These are phyloP conservation scores for Drosophila athabasca DNA, from an alignment of 1,140 invertebrate genomes.

Conservation along the genomic window DNA sequence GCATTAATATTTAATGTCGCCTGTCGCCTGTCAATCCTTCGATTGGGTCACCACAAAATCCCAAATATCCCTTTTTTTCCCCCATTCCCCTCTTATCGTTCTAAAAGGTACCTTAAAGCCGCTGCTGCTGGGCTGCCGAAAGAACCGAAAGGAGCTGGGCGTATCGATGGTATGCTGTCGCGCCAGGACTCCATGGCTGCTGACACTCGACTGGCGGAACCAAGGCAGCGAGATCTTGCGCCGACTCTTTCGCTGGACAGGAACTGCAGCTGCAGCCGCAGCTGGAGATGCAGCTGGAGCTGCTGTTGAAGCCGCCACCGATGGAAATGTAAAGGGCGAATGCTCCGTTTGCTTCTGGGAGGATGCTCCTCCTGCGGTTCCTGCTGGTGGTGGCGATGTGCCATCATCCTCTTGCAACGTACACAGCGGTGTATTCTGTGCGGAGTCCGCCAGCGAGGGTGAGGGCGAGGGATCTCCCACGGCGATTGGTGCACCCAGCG, in stretches of 20 bases:
- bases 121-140: slow-evolving; percentile 77
- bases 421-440: slow-evolving; percentile 71
- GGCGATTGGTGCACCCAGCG: slow-evolving; percentile 63
- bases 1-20: slow-evolving; percentile 58
- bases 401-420: slow-evolving; percentile 66
- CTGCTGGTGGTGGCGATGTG: slow-evolving; percentile 60
- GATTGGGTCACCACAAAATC: not conserved
- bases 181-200: slow-evolving; percentile 88
- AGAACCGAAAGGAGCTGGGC: slow-evolving; percentile 89
- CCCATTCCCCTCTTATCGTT: too few species aligned
- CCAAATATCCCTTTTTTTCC: too few species aligned
- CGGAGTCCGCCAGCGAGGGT: slow-evolving; percentile 67
- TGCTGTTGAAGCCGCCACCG: slow-evolving; percentile 48
- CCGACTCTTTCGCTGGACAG: slow-evolving; percentile 87
- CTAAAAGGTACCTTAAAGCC: slow-evolving; percentile 84
- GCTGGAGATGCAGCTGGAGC: slow-evolving; percentile 74
- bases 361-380: slow-evolving; percentile 28
- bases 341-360: slow-evolving; percentile 32
- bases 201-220: slow-evolving; percentile 91
- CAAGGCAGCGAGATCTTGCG: slow-evolving; percentile 94
- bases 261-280: slow-evolving; percentile 74
- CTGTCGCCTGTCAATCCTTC: not conserved
- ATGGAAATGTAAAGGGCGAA: slow-evolving; percentile 75
- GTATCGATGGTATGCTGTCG: slow-evolving; percentile 95
- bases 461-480: slow-evolving; percentile 73